Evolutionary conservation across 2,888 invertebrate genomes (phyloP), one percentile per base, ranked within the genome.

Genomic region (Cordylochernes scorpioides): DNA sequence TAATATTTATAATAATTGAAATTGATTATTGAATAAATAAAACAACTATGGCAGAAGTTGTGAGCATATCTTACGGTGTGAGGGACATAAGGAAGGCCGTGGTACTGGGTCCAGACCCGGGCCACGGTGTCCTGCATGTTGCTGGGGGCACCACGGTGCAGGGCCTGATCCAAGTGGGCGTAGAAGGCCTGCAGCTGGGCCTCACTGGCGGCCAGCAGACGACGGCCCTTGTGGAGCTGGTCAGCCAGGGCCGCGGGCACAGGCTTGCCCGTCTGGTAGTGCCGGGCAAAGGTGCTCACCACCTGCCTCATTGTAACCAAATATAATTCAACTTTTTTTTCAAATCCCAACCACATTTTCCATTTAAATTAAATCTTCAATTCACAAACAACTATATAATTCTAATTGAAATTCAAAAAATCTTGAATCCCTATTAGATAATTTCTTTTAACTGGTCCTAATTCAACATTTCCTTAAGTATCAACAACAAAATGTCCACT

Each of bases 141-240:
- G 32, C 56, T 30, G 8, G 67, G 63, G 44, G 62, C 57, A 4
- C 55, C 47, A 1, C 68, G 64, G 51, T 91, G 91, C 52, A 80
- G 84, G 13, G 64, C 63, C 53, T 88, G 88, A 57, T 91, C 91
- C 15, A 88, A 51, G 6, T 72, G 72, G 0, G 88, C 78, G 51
- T 86, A 86, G 50, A 84, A 82, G n/a, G 52, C 65, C 60, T 86
- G 84, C 36, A 74, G 58, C 45, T 78, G 75, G 52, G 73, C 67
- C 51, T 84, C 84, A 36, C 78, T 77, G 2, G 86, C 78, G 2
- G 70, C 67, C 51, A 86, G 91, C 17, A 84, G 53, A 45, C 71
- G 66, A 46, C 84, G 84, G 2, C 84, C 73, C 2, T 70, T 68
- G 46, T 78, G 77, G 17, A 91, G 58, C 25, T 72, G 62, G 28